Percentiles rank a stretch among this genome's conserved stretches.
Evolutionary conservation across 2,888 invertebrate genomes (phyloP).

Genomic region (Temnothorax ravouxi): DNA sequence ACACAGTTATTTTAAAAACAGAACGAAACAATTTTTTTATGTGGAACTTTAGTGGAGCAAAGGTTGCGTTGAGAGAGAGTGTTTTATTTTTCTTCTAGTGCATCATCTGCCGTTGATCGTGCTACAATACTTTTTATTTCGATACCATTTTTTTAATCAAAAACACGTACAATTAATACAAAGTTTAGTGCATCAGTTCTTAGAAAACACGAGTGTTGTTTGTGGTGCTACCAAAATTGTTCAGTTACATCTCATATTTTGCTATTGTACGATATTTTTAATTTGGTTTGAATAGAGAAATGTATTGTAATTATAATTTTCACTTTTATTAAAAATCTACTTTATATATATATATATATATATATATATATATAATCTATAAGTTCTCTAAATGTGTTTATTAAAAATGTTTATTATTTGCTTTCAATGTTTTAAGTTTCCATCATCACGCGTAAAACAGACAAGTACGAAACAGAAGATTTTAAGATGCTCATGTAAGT

Average conservation of each 20-base stretch:
- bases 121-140: conserved; percentile 2
- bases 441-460: conserved; percentile 23
- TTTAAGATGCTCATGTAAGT: conserved; percentile 62
- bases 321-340: conserved; percentile 28
- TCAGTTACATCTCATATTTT: background rate
- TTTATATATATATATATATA: background rate
- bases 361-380: background rate
- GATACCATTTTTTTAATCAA: background rate
- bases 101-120: background rate
- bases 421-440: conserved; percentile 6
- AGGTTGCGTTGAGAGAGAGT: background rate
- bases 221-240: background rate
- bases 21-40: background rate
- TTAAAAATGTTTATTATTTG: background rate
- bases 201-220: background rate
- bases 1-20: background rate
- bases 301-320: background rate
- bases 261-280: background rate
- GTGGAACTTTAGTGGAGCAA: background rate
- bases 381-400: background rate
- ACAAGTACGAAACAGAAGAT: conserved; percentile 29
- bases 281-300: background rate
- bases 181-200: background rate
- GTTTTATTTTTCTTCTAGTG: background rate
- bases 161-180: background rate